Evolutionary conservation across 2,888 invertebrate species (phyloP).

Genomic region (Athripsodes cinereus): DNA sequence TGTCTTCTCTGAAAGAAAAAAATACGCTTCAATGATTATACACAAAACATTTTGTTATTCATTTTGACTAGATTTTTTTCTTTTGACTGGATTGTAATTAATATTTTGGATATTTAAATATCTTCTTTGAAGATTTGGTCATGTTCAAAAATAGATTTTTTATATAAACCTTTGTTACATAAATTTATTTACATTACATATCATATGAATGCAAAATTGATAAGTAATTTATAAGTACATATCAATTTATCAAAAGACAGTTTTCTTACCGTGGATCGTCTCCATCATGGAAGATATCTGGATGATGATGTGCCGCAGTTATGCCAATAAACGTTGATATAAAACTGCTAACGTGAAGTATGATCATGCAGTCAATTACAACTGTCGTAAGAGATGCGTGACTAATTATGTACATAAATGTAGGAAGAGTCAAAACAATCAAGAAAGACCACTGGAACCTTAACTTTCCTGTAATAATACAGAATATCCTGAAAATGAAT

Average conservation of each 20-base stretch:
- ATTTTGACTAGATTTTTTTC: too few species aligned
- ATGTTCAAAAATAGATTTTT: too few species aligned
- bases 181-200: too few species aligned
- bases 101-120: too few species aligned
- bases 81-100: too few species aligned
- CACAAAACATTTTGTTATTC: too few species aligned
- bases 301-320: slow-evolving; percentile 76
- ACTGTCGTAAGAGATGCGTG: slow-evolving; percentile 30
- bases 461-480: background rate
- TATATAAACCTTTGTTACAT: too few species aligned
- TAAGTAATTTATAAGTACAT: too few species aligned
- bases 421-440: slow-evolving; percentile 39
- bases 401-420: slow-evolving; percentile 34
- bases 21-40: background rate
- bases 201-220: too few species aligned
- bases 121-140: too few species aligned
- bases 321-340: slow-evolving; percentile 58
- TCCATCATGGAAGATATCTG: slow-evolving; percentile 72
- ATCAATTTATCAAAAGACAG: too few species aligned
- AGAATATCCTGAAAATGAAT: too few species aligned
- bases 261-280: slow-evolving; percentile 56
- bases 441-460: background rate
- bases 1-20: slow-evolving; percentile 29
- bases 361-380: slow-evolving; percentile 50
- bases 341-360: slow-evolving; percentile 52